phyloP scores from a whole-genome alignment of 2,113 vertebrate genomes.

The Psephotus haematonotus region DNA sequence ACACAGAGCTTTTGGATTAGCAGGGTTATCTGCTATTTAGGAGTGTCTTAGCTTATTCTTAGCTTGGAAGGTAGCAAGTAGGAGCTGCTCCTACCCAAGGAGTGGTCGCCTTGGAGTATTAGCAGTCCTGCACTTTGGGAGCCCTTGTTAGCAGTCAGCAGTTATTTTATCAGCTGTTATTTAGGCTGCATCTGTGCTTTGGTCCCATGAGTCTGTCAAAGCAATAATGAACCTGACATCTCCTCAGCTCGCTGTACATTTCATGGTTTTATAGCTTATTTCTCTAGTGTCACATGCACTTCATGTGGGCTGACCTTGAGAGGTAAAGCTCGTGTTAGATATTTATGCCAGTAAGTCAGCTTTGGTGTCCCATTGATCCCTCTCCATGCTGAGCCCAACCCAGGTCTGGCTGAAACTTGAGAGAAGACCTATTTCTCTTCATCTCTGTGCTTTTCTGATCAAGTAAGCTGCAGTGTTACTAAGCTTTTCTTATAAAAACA shows the following conservation, averaged over 20 bases:
- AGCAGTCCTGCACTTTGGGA: not conserved
- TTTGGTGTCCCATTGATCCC: not conserved
- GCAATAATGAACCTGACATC: conserved; percentile 38
- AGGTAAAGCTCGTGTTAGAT: not conserved
- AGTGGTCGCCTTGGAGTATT: not conserved
- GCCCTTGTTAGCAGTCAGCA: not conserved
- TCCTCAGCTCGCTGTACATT: not conserved
- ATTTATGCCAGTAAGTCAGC: conserved; percentile 4
- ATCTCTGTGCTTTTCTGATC: not conserved
- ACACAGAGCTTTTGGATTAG: not conserved
- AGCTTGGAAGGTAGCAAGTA: not conserved
- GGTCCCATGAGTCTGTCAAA: conserved; percentile 11
- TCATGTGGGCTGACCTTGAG: conserved; percentile 33
- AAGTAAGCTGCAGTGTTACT: not conserved
- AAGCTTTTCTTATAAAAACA: not conserved
- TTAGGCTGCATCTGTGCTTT: not conserved
- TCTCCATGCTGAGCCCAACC: not conserved
- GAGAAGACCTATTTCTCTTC: not conserved
- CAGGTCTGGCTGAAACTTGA: not conserved
- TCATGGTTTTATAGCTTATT: conserved; percentile 16
- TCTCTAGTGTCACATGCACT: not conserved
- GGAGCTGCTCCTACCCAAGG: not conserved
- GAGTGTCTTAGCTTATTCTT: not conserved
- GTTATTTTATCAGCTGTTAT: not conserved
- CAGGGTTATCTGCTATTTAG: not conserved